phyloP scores from a whole-genome alignment of 2,113 vertebrate species.

The Halichoeres trimaculatus region DNA sequence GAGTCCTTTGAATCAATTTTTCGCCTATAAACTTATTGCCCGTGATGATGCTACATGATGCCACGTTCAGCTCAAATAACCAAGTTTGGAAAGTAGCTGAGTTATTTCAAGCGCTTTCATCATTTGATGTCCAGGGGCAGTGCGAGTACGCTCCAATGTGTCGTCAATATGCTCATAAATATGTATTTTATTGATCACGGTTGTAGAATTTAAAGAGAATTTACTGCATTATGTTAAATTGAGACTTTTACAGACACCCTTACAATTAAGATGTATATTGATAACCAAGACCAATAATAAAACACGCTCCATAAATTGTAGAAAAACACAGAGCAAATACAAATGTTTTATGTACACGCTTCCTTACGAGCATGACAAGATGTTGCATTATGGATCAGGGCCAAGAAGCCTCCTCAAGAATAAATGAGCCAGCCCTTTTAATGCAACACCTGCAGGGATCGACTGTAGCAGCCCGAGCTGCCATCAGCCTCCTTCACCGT shows the following conservation, averaged over 20 bases:
- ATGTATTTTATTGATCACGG: constrained; percentile 36
- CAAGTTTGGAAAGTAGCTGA: constrained; percentile 10
- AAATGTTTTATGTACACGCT: constrained; percentile 4
- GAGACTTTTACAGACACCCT: background rate
- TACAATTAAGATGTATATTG: background rate
- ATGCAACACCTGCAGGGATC: constrained; percentile 57
- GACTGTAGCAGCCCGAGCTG: constrained; percentile 9
- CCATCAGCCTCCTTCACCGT: constrained; percentile 29
- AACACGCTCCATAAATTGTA: background rate
- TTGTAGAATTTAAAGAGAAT: background rate
- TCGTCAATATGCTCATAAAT: constrained; percentile 48
- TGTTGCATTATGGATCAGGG: constrained; percentile 33
- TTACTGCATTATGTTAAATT: constrained; percentile 8
- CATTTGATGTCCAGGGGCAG: constrained; percentile 45
- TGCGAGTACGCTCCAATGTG: background rate
- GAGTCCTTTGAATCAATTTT: constrained; percentile 48
- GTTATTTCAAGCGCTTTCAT: constrained; percentile 59
- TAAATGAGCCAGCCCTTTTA: constrained; percentile 57
- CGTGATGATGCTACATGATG: constrained; percentile 2
- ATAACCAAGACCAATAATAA: background rate
- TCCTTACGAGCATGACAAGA: constrained; percentile 9
- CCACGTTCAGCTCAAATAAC: constrained; percentile 23
- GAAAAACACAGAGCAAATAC: background rate
- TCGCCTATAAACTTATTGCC: constrained; percentile 17
- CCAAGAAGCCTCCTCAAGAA: constrained; percentile 34